A percentile compares a stretch with the other conserved stretches of the same genome.
phyloP scores from a whole-genome alignment of 2,797 vertebrate genomes.

The Fundulus diaphanus region DNA sequence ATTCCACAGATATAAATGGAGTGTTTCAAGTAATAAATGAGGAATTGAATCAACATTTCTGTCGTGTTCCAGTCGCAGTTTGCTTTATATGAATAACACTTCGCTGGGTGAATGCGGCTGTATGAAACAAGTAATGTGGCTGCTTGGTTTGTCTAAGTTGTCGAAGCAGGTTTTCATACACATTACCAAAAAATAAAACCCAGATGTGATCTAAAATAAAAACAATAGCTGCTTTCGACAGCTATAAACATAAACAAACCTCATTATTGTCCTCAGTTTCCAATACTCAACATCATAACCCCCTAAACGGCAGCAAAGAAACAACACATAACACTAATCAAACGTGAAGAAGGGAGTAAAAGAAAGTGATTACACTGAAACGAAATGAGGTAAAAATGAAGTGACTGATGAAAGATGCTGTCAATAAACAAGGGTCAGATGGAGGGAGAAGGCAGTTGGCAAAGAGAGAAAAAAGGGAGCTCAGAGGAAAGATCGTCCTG shows the following conservation, averaged over 20 bases:
- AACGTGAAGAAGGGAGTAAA: neutral
- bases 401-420: conserved; percentile 40
- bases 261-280: conserved; percentile 5
- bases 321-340: neutral
- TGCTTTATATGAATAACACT: conserved; percentile 39
- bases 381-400: conserved; percentile 52
- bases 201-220: conserved; percentile 43
- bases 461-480: conserved; percentile 42
- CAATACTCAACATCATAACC: neutral
- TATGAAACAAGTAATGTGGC: conserved; percentile 27
- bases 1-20: neutral
- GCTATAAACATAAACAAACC: conserved; percentile 40
- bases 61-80: conserved; percentile 14
- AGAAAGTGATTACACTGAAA: neutral
- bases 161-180: conserved; percentile 43
- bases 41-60: neutral
- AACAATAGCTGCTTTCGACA: conserved; percentile 35
- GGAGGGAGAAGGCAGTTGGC: conserved; percentile 52
- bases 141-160: conserved; percentile 14
- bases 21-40: conserved; percentile 22
- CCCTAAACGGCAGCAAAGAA: neutral
- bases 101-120: conserved; percentile 19
- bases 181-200: conserved; percentile 46
- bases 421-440: conserved; percentile 50
- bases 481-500: conserved; percentile 63